These are phyloP conservation scores for Centruroides vittatus DNA, from an alignment of 1,140 invertebrate genomes.

Conservation along the genomic window DNA sequence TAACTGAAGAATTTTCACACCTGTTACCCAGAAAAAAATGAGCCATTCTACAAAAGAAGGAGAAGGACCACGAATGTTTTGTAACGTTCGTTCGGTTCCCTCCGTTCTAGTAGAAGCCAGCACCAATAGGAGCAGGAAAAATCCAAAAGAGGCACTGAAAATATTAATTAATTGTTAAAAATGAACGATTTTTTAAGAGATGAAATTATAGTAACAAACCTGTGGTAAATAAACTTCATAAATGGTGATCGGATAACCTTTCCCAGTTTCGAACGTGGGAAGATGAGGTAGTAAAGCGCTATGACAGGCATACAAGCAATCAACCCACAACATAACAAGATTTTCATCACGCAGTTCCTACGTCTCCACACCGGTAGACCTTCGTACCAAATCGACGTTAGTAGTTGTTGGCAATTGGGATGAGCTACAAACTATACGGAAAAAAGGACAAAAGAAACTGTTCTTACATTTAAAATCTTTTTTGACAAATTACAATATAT, in stretches of 20 bases:
- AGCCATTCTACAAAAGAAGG: slow-evolving; percentile 37
- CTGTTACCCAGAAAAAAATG: slow-evolving; percentile 39
- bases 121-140: slow-evolving; percentile 33
- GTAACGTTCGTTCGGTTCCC: slow-evolving; percentile 21
- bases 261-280: slow-evolving; percentile 34
- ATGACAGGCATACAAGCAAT: slow-evolving; percentile 33
- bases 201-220: slow-evolving; percentile 17
- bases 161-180: neutral
- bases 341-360: slow-evolving; percentile 31
- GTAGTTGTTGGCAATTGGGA: slow-evolving; percentile 40
- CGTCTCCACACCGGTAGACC: slow-evolving; percentile 39
- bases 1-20: slow-evolving; percentile 19
- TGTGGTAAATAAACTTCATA: slow-evolving; percentile 44
- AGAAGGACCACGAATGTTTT: slow-evolving; percentile 31
- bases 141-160: slow-evolving; percentile 33
- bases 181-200: neutral
- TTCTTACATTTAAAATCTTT: too few relatives aligned
- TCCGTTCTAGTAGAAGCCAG: slow-evolving; percentile 29
- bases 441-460: neutral
- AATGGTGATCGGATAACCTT: slow-evolving; percentile 37
- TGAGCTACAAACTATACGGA: slow-evolving; percentile 38
- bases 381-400: slow-evolving; percentile 41
- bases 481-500: too few relatives aligned
- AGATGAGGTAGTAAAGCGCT: slow-evolving; percentile 35
- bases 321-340: slow-evolving; percentile 35